These are phyloP conservation scores for Eilema sororculum DNA, from an alignment of 2,888 invertebrate species.

Conservation along the genomic window DNA sequence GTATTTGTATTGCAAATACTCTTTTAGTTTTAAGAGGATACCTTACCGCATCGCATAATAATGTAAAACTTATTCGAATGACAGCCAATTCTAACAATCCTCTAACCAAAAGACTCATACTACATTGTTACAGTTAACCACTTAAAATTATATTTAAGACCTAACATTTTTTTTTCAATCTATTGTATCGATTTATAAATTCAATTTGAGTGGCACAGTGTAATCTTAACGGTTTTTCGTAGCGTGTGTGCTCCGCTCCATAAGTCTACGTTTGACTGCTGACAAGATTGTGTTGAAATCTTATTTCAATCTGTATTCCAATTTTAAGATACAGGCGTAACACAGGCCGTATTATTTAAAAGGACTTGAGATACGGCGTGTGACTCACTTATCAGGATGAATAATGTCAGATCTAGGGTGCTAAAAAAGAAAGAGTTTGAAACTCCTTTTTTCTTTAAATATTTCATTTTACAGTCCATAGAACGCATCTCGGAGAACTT, in stretches of 20 bases:
- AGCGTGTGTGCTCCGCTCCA: not conserved
- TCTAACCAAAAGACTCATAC: no score
- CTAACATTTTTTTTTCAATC: no score
- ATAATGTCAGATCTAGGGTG: not conserved
- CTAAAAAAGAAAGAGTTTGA: not conserved
- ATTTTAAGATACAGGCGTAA: not conserved
- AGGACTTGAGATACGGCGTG: not conserved
- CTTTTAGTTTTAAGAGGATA: no score
- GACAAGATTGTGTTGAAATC: not conserved
- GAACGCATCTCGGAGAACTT: not conserved
- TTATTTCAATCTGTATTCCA: not conserved
- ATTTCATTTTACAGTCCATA: not conserved
- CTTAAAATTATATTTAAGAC: no score
- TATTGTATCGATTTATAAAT: no score
- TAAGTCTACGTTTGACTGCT: constrained; percentile 1
- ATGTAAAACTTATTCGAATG: no score
- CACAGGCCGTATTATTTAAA: not conserved
- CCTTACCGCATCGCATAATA: no score
- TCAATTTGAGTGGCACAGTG: not conserved
- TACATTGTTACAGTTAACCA: no score
- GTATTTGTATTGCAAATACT: no score
- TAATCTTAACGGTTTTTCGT: not conserved
- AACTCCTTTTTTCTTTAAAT: not conserved
- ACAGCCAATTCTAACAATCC: no score
- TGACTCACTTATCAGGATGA: not conserved